Conservation (phyloP, 2,113 vertebrate species). For the Aegithalos caudatus region DNA sequence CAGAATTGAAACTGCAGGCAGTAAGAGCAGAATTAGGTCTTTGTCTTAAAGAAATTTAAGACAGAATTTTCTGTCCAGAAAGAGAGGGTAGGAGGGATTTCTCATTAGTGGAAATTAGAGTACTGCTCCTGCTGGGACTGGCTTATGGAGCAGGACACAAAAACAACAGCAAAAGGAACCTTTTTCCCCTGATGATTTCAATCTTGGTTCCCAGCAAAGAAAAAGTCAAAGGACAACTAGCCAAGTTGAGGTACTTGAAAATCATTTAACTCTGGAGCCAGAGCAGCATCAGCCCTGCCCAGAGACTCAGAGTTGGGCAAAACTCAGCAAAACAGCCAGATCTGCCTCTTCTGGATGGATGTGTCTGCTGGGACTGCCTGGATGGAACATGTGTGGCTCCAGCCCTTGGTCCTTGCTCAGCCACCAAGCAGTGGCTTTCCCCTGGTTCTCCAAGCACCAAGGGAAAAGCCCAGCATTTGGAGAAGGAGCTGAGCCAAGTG, state of each 20-base stretch:
- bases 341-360: background rate
- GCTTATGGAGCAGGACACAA: background rate
- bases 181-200: background rate
- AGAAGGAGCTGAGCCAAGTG: background rate
- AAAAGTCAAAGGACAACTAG: background rate
- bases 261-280: background rate
- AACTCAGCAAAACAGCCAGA: background rate
- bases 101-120: background rate
- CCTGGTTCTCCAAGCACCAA: background rate
- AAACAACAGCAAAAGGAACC: background rate
- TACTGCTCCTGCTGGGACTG: background rate
- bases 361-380: background rate
- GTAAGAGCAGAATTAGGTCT: background rate
- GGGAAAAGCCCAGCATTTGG: background rate
- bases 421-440: rapidly evolving
- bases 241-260: background rate
- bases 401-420: background rate
- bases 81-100: background rate
- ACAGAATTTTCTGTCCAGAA: background rate
- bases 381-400: rapidly evolving
- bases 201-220: background rate
- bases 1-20: background rate
- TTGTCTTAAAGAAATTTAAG: slow-evolving; percentile 41
- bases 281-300: background rate
- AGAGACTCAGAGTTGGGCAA: background rate